phyloP scores from a whole-genome alignment of 2,113 vertebrate genomes.

The Trogon melanurus region DNA sequence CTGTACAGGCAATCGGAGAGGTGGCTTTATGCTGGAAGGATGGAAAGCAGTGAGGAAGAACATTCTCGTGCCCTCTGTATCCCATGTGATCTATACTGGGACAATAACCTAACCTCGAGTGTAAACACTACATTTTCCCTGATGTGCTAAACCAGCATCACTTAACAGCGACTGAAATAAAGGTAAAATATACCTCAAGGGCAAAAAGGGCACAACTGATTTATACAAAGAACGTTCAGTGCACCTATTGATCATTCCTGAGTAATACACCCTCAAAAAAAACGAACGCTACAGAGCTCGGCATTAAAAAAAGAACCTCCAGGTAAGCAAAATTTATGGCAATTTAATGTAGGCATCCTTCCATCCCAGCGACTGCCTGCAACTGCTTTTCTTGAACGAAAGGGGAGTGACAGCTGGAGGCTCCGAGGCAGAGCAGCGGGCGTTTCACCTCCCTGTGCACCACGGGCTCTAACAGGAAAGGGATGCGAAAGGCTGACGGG shows the following conservation, averaged over 20 bases:
- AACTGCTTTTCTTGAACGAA: background rate
- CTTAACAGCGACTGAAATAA: conserved; percentile 40
- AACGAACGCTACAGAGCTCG: background rate
- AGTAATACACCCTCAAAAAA: background rate
- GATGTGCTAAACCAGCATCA: background rate
- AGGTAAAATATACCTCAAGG: conserved; percentile 35
- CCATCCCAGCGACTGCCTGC: background rate
- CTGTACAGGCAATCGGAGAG: background rate
- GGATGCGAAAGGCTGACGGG: background rate
- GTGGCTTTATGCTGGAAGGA: background rate
- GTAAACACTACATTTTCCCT: background rate
- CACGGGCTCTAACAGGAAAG: background rate
- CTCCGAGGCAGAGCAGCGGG: background rate
- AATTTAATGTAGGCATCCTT: background rate
- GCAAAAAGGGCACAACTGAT: conserved; percentile 39
- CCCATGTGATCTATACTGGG: background rate
- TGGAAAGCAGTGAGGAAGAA: background rate
- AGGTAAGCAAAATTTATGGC: background rate
- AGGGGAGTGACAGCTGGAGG: background rate
- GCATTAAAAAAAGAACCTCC: background rate
- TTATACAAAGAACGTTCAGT: conserved; percentile 24
- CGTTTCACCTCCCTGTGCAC: background rate
- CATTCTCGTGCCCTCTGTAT: background rate
- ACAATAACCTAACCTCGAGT: background rate
- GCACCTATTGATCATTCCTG: conserved; percentile 26